Percentiles rank a stretch among this genome's conserved stretches.
phyloP scores from a whole-genome alignment of 2,113 vertebrate genomes.

The Hippocampus guttulatus region DNA sequence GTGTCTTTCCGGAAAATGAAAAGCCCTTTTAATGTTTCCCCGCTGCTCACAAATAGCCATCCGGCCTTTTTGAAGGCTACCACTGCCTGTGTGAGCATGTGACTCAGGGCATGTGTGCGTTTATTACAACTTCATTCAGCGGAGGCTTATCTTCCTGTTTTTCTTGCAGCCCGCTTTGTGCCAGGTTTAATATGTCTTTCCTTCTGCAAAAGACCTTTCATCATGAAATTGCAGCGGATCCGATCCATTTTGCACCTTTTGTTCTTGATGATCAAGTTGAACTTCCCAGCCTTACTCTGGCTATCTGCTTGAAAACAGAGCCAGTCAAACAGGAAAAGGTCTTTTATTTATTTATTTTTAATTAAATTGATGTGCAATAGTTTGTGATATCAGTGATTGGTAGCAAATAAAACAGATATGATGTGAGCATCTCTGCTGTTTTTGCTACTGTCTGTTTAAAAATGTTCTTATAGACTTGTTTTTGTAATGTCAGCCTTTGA shows the following conservation, averaged over 20 bases:
- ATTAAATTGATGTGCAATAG: too few relatives aligned
- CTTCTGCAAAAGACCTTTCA: conserved; percentile 17
- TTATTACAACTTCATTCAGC: conserved; percentile 6
- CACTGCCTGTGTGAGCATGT: conserved; percentile 2
- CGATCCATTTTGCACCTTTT: conserved; percentile 29
- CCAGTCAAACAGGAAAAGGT: background rate
- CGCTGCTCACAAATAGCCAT: conserved; percentile 27
- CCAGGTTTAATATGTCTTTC: conserved; percentile 16
- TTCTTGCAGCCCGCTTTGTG: conserved; percentile 5
- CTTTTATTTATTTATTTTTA: too few relatives aligned
- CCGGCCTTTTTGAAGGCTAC: conserved; percentile 19
- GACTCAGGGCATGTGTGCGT: background rate
- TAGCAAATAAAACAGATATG: too few relatives aligned
- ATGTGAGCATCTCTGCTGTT: background rate
- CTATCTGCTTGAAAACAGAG: background rate
- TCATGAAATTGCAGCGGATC: conserved; percentile 9
- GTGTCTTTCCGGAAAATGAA: conserved; percentile 16
- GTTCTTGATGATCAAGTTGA: background rate
- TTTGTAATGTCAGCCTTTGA: background rate
- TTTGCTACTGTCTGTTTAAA: background rate
- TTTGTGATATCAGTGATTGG: too few relatives aligned
- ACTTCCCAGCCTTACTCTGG: too few relatives aligned
- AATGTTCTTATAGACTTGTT: background rate
- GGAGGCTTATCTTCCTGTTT: conserved; percentile 15
- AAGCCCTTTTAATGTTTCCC: conserved; percentile 38